phyloP scores from a whole-genome alignment of 92 coral and sea anemone species.

The Palythoa grandis region DNA sequence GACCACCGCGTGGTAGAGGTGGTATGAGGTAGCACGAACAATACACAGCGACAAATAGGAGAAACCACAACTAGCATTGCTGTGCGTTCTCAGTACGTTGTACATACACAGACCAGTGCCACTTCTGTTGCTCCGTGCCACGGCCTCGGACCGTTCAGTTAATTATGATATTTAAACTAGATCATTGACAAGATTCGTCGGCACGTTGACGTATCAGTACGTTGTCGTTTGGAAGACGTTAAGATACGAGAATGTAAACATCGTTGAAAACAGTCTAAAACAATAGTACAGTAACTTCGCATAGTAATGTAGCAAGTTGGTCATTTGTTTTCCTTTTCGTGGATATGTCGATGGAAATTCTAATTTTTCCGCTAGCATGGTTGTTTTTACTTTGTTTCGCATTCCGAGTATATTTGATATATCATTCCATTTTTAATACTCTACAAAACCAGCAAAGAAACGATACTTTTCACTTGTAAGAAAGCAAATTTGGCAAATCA shows the following conservation, averaged over 20 bases:
- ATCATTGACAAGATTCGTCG: neutral
- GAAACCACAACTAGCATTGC: neutral
- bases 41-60: neutral
- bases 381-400: neutral
- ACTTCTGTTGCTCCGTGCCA: neutral
- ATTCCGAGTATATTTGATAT: neutral
- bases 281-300: neutral
- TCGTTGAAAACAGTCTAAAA: neutral
- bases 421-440: neutral
- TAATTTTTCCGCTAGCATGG: neutral
- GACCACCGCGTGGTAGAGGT: slow-evolving; percentile 36
- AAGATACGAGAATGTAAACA: neutral
- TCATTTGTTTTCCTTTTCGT: neutral
- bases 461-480: neutral
- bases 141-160: neutral
- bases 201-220: neutral
- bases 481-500: too few relatives aligned
- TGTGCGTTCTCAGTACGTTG: neutral
- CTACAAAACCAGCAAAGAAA: neutral
- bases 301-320: neutral
- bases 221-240: too few relatives aligned
- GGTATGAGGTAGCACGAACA: slow-evolving; percentile 32
- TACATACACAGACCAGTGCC: neutral
- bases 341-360: neutral
- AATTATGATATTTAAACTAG: neutral